A percentile compares a stretch with the other conserved stretches of the same genome.
Evolutionary conservation across 2,113 vertebrate genomes (phyloP).

Genomic region (Lethenteron reissneri): DNA sequence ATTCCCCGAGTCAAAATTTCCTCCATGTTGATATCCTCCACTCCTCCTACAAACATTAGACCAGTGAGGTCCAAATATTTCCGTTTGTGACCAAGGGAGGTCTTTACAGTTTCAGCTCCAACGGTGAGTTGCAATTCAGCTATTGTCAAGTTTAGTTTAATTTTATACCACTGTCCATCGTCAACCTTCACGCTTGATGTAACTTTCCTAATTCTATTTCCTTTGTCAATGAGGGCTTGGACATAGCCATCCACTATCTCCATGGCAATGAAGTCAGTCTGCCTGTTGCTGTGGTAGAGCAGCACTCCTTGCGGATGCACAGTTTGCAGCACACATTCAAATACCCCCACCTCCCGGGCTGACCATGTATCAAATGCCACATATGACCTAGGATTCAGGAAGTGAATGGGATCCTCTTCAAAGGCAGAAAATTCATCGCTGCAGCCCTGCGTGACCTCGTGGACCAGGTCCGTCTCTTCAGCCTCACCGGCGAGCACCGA

Average conservation of each 20-base stretch:
- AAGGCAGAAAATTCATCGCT: constrained; percentile 55
- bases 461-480: constrained; percentile 29
- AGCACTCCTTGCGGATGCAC: constrained; percentile 37
- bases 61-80: too few species aligned
- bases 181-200: constrained; percentile 28
- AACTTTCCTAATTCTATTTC: constrained; percentile 25
- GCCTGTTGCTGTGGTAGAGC: constrained; percentile 34
- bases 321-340: constrained; percentile 41
- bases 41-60: too few species aligned
- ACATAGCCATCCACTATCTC: constrained; percentile 44
- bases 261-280: constrained; percentile 37
- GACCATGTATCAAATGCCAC: constrained; percentile 33
- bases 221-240: constrained; percentile 30
- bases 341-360: constrained; percentile 22
- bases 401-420: constrained; percentile 50
- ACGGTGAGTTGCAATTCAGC: constrained; percentile 39
- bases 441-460: constrained; percentile 56
- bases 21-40: too few species aligned
- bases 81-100: too few species aligned
- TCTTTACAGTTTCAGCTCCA: constrained; percentile 13
- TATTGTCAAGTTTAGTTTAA: constrained; percentile 31
- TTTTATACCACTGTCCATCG: constrained; percentile 43
- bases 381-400: constrained; percentile 66
- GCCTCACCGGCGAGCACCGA: constrained; percentile 30
- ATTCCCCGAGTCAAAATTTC: too few species aligned